Evolutionary conservation across 2,888 invertebrate genomes (phyloP), one percentile per base, ranked within the genome.

Genomic region (Blera fallax): DNA sequence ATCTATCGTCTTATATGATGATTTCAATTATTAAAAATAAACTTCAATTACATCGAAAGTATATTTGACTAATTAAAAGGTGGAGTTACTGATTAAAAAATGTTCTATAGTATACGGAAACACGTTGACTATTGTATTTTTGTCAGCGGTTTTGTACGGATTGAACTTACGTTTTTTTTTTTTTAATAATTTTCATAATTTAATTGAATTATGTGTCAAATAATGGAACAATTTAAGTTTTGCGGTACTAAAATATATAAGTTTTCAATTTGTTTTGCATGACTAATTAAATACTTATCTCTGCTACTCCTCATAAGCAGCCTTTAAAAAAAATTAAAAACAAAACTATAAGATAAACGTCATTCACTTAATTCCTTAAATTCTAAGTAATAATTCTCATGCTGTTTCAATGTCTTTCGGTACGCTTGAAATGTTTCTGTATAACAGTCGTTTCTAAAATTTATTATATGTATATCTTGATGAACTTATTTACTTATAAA

Each of bases 371-470:
- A 37, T 52, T 54, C 24, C 40, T 45, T 64, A 60, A 16, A 52
- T 18, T 54, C 54, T 69, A 43, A 40, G 2, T 50, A 2, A 43
- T 54, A 73, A 43, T 16, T 37, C 7, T 76, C 76, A 76, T 78
- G 67, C 60, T 72, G 29, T 40, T 67, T 56, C 54, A 69, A 32
- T 76, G 74, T 81, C 70, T 76, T 85, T 85, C 64, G 56, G 65
- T 80, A 72, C 76, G 79, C 79, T 84, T 73, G 72, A 73, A 83
- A 84, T 72, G 54, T 84, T 37, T 73, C 10, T 45, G 78, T 62
- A 24, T n/a, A 74, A 64, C 69, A 79, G 74, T 84, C 67, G 37
- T 70, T 76, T 48, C 8, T 48, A 16, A 69, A 60, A 27, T n/a
- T 65, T 48, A 14, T 32, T 50, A 45, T 67, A 76, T 80, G 21